A percentile compares a stretch with the other conserved stretches of the same genome.
These are phyloP conservation scores for Microcebus murinus DNA, from an alignment of 2,113 vertebrate species.

Conservation along the genomic window DNA sequence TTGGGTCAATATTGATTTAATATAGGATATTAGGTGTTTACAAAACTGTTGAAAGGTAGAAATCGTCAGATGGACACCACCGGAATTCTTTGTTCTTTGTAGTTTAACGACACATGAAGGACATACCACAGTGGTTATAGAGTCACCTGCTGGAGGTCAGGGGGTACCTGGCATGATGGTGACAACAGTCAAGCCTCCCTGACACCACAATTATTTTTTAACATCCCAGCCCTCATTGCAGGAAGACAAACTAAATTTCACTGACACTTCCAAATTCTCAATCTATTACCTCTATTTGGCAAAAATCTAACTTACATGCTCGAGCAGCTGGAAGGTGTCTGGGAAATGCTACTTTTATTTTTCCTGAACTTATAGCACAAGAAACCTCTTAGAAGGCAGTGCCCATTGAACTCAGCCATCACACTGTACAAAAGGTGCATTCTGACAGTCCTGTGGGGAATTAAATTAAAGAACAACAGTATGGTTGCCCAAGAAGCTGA, in stretches of 20 bases:
- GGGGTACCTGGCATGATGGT: too few species aligned
- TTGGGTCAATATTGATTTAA: neutral
- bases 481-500: neutral
- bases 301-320: neutral
- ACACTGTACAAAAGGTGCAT: neutral
- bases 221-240: neutral
- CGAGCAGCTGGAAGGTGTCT: neutral
- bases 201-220: neutral
- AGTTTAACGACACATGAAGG: neutral
- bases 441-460: neutral
- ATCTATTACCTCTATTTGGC: neutral
- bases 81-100: neutral
- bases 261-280: neutral
- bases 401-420: neutral
- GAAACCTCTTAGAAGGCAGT: neutral
- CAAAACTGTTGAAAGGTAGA: neutral
- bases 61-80: neutral
- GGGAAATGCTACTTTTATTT: neutral
- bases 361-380: neutral
- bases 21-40: neutral
- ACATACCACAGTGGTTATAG: rapidly evolving
- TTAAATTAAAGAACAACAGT: neutral
- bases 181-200: too few species aligned
- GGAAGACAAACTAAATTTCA: neutral
- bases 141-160: neutral